Evolutionary conservation across 2,797 vertebrate genomes (phyloP).

Genomic region (Gallinago nigripennis): DNA sequence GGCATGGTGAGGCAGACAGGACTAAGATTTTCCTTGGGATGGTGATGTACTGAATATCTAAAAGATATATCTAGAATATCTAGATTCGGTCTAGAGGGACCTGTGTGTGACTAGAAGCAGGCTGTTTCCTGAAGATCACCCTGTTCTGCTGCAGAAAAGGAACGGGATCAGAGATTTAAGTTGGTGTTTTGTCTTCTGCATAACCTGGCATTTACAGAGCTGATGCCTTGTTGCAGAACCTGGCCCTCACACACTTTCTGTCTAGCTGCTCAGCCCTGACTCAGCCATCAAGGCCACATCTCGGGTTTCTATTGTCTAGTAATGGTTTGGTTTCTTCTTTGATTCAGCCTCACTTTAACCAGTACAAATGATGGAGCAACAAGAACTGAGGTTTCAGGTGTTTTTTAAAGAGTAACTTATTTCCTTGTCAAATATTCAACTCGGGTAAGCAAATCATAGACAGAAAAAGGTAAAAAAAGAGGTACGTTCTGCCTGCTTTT

Average conservation of each 20-base stretch:
- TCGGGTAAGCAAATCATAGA: neutral
- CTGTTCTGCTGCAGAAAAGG: neutral
- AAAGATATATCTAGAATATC: neutral
- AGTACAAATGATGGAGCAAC: neutral
- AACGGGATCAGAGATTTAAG: neutral
- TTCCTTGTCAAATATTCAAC: neutral
- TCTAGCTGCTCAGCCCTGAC: neutral
- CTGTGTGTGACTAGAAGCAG: neutral
- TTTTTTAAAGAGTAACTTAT: neutral
- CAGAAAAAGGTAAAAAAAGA: conserved; percentile 10
- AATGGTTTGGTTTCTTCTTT: neutral
- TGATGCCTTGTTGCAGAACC: neutral
- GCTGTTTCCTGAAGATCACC: neutral
- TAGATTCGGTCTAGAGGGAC: neutral
- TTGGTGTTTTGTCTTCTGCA: neutral
- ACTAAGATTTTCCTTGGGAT: neutral
- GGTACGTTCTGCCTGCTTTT: neutral
- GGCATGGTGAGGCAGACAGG: neutral
- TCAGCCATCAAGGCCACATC: neutral
- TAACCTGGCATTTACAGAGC: neutral
- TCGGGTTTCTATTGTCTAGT: neutral
- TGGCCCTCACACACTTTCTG: neutral
- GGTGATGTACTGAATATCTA: neutral
- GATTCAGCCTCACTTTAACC: neutral
- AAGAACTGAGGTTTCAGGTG: neutral